A percentile compares a stretch with the other conserved stretches of the same genome.
Evolutionary conservation across 1,140 invertebrate species (phyloP).

Genomic region (Zaprionus camerounensis): DNA sequence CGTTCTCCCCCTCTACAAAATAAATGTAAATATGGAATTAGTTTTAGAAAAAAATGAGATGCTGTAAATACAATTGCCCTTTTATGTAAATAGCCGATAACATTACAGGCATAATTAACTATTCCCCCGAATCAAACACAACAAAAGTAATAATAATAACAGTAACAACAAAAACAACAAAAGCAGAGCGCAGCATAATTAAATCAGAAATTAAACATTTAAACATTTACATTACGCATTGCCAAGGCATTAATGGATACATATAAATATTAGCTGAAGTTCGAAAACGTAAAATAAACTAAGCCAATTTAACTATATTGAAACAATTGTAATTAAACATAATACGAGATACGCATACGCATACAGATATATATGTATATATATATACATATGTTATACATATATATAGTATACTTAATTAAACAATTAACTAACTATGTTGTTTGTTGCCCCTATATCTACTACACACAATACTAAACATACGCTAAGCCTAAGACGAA

Average conservation of each 20-base stretch:
- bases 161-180: not conserved
- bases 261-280: constrained; percentile 25
- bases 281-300: constrained; percentile 20
- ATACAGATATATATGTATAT: constrained; percentile 15
- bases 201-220: constrained; percentile 28
- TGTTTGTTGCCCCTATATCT: constrained; percentile 75
- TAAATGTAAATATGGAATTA: constrained; percentile 25
- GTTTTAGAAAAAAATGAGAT: constrained; percentile 8
- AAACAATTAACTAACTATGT: constrained; percentile 50
- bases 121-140: constrained; percentile 29
- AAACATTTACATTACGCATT: not conserved
- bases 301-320: constrained; percentile 33
- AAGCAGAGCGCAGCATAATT: constrained; percentile 24
- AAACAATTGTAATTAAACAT: constrained; percentile 48
- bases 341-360: constrained; percentile 26
- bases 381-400: constrained; percentile 14
- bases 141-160: constrained; percentile 18
- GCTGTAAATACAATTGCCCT: constrained; percentile 61
- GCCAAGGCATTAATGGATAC: constrained; percentile 1
- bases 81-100: constrained; percentile 52
- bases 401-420: constrained; percentile 21
- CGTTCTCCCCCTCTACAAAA: not conserved
- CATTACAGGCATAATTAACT: constrained; percentile 37
- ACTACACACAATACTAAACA: constrained; percentile 1
- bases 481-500: constrained; percentile 45